A percentile compares a stretch with the other conserved stretches of the same genome.
Conservation (phyloP, 2,113 vertebrate genomes). For the Mirza zaza region DNA sequence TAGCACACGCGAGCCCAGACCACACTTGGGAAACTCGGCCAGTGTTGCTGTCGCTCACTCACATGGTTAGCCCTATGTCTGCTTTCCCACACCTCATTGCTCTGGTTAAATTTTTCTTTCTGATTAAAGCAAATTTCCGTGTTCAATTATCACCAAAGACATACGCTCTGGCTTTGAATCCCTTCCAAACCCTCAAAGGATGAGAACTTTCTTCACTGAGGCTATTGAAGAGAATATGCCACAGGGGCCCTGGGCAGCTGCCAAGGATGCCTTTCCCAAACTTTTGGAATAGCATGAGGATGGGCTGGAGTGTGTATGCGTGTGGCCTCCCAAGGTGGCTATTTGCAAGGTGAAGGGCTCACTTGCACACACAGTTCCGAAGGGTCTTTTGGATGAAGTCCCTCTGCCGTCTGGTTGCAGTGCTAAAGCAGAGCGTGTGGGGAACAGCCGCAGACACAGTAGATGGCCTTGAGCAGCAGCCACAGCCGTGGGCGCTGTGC, state of each 20-base stretch:
- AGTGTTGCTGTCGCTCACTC: accelerated
- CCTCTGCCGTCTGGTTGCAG: neutral
- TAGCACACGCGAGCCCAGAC: neutral
- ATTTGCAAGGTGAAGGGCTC: neutral
- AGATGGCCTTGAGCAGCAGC: neutral
- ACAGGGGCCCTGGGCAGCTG: neutral
- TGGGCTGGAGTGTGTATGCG: neutral
- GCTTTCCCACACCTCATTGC: too few relatives aligned
- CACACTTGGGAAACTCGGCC: neutral
- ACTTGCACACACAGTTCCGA: neutral
- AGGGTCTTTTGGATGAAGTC: neutral
- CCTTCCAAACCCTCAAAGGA: neutral
- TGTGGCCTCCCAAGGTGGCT: neutral
- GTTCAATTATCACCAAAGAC: too few relatives aligned
- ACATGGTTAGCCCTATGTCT: neutral
- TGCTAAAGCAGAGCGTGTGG: neutral
- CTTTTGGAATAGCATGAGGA: neutral
- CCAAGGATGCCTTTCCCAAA: neutral
- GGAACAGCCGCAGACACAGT: accelerated
- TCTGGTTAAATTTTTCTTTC: neutral
- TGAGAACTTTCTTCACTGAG: neutral
- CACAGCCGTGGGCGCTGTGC: accelerated
- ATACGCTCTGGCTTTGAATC: neutral
- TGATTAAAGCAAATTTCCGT: neutral
- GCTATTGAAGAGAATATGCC: neutral